These are phyloP conservation scores for Boulengeromyrus knoepffleri DNA, from an alignment of 2,113 vertebrate species.

Conservation along the genomic window DNA sequence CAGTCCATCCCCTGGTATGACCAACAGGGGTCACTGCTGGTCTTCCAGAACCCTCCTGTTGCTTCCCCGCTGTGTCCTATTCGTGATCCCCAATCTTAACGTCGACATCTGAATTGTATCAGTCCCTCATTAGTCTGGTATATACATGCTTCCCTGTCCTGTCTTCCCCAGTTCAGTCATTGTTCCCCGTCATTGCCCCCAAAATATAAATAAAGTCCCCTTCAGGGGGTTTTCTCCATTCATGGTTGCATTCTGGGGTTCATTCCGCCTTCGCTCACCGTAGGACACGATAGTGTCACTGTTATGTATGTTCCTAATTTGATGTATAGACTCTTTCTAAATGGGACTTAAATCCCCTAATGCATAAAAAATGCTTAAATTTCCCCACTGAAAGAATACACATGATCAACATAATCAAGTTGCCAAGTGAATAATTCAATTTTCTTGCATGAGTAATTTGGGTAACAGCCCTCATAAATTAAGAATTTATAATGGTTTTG, in stretches of 20 bases:
- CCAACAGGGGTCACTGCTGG: background rate
- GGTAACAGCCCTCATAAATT: background rate
- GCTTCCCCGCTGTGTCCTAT: background rate
- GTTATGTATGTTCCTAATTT: background rate
- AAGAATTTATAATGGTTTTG: background rate
- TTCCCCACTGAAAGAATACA: constrained; percentile 1
- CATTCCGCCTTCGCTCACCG: background rate
- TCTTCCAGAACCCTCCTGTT: background rate
- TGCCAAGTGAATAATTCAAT: background rate
- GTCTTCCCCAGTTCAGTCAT: background rate
- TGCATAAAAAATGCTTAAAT: background rate
- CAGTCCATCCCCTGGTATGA: background rate
- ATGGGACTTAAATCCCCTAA: background rate
- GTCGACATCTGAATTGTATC: background rate
- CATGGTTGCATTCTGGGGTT: background rate
- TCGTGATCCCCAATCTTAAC: background rate
- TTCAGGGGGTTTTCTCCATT: background rate
- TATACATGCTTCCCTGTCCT: background rate
- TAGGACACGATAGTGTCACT: background rate
- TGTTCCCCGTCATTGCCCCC: background rate
- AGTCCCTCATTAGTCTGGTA: background rate
- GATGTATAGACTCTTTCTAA: background rate
- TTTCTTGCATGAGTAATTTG: background rate
- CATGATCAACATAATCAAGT: background rate
- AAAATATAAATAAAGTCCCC: background rate